Evolutionary conservation across 2,113 vertebrate species (phyloP).

Genomic region (Caranx ignobilis): DNA sequence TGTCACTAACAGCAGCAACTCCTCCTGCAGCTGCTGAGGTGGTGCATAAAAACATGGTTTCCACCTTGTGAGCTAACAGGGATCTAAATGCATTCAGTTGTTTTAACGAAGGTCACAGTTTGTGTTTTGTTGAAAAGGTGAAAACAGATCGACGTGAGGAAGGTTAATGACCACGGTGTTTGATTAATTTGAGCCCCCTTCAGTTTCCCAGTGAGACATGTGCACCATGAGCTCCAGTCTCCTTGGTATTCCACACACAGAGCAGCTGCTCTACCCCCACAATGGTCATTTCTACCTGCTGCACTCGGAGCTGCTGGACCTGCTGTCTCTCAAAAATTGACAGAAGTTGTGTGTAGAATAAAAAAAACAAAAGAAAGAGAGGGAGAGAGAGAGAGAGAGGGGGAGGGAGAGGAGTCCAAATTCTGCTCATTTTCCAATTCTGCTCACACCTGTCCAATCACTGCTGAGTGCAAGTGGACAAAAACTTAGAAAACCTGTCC

Average conservation of each 20-base stretch:
- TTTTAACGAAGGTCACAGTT: too few relatives aligned
- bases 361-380: neutral
- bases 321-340: neutral
- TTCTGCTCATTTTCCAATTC: neutral
- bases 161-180: too few relatives aligned
- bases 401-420: neutral
- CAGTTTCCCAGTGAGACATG: neutral
- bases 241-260: neutral
- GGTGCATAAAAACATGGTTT: too few relatives aligned
- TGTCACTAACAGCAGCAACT: too few relatives aligned
- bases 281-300: neutral
- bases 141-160: too few relatives aligned
- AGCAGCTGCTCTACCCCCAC: neutral
- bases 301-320: neutral
- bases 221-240: neutral
- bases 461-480: neutral
- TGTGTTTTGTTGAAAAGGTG: too few relatives aligned
- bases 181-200: neutral
- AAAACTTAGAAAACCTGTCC: neutral
- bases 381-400: neutral
- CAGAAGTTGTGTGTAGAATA: neutral
- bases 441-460: neutral
- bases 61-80: too few relatives aligned
- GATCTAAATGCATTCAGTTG: too few relatives aligned
- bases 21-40: too few relatives aligned